Evolutionary conservation across 2,113 vertebrate species (phyloP), one percentile per base, ranked within the genome.

Genomic region (Clarias batrachus): DNA sequence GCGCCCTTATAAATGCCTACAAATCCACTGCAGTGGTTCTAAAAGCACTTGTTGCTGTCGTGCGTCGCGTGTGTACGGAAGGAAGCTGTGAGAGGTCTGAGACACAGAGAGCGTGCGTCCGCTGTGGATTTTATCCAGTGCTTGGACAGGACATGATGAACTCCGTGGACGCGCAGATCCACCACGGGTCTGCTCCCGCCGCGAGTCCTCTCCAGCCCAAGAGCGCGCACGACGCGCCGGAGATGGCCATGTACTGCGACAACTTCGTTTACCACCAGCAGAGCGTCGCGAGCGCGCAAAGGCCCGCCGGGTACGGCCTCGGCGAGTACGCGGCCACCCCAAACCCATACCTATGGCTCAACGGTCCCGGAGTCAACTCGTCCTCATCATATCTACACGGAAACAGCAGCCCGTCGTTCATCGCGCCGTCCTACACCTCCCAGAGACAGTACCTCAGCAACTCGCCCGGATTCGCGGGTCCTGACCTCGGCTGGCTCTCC

Each of bases 181-280:
- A 93, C 82, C 93, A 95, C 89, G 92, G 93, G 86, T 92, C 93
- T 92, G 93, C 93, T 90, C 93, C 93, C 48, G 91, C 93, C 89
- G 92, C 91, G 87, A 93, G 89, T 93, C 91, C 95, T 90, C 92
- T 93, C 90, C 93, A 94, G 87, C 89, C 94, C 62, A 96, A 96
- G 91, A 94, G 93, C 89, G 93, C 94, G 14, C 96, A 94, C 89
- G 94, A 96, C 90, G 92, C 93, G 86, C 79, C 95, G 86, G 96
- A 97, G 89, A 97, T 97, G 97, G 94, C 97, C 0, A 96, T 96
- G 1, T 98, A 97, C 89, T 97, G 97, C 92, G 97, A 98, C 89
- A 96, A 95, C 93, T 96, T 97, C 92, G 94, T 96, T 90, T 98
- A 97, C 90, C 96, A 96, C 88, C 95, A 96, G 90, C 95, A 95